A percentile compares a stretch with the other conserved stretches of the same genome.
phyloP scores from a whole-genome alignment of 2,888 invertebrate species.

The Drosophila lacicola region DNA sequence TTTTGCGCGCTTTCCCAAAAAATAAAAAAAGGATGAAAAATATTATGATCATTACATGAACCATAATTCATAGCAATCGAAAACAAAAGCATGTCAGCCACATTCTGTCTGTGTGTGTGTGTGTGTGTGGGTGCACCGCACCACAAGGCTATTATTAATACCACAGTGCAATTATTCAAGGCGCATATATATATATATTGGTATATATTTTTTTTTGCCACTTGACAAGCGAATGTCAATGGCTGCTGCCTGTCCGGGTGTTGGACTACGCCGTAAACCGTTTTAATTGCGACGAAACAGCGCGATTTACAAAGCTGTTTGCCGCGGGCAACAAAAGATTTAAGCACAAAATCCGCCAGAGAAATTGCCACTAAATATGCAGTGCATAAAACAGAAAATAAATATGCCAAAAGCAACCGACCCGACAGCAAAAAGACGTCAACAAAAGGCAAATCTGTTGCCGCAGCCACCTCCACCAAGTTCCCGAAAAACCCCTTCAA shows the following conservation, averaged over 20 bases:
- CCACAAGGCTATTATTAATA: conserved; percentile 50
- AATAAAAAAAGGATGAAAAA: neutral
- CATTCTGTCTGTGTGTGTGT: neutral
- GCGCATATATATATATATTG: conserved; percentile 1
- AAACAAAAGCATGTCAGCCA: conserved; percentile 4
- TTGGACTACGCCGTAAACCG: conserved; percentile 15
- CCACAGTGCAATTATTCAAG: conserved; percentile 50
- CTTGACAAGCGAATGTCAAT: conserved; percentile 51
- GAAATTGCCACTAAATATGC: conserved; percentile 41
- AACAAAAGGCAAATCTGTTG: conserved; percentile 39
- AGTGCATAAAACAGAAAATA: conserved; percentile 44
- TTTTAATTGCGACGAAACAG: conserved; percentile 48
- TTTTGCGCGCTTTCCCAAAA: neutral
- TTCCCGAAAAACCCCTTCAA: neutral
- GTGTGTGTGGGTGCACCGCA: neutral
- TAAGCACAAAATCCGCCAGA: conserved; percentile 28
- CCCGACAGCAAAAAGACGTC: conserved; percentile 25
- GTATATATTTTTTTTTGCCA: conserved; percentile 28
- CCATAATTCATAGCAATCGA: conserved; percentile 1
- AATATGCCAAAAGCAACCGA: conserved; percentile 18
- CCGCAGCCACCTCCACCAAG: neutral
- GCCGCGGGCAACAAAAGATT: conserved; percentile 40
- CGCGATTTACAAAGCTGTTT: conserved; percentile 30
- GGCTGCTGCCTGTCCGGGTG: conserved; percentile 1
- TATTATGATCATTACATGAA: neutral